These are phyloP conservation scores for Atlantisia rogersi DNA, from an alignment of 2,113 vertebrate genomes.

Conservation along the genomic window DNA sequence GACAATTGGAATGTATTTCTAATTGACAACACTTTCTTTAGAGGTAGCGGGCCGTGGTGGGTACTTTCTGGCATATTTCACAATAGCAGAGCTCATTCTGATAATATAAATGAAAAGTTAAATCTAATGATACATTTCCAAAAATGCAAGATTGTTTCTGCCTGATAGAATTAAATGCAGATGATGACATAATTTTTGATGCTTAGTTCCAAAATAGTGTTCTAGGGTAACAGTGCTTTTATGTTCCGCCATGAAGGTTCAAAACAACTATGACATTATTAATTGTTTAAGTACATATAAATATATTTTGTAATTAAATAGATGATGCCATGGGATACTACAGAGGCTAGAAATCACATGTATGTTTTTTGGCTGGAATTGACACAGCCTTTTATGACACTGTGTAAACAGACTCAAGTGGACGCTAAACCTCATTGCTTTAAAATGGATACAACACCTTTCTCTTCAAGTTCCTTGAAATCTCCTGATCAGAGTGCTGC, in stretches of 20 bases:
- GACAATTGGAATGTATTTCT: conserved; percentile 65
- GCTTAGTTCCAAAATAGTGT: not conserved
- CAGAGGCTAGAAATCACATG: not conserved
- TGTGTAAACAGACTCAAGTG: not conserved
- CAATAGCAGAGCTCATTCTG: conserved; percentile 28
- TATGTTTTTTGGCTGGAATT: not conserved
- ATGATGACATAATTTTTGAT: not conserved
- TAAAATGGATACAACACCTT: not conserved
- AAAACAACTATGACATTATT: not conserved
- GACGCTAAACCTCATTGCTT: not conserved
- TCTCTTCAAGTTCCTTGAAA: not conserved
- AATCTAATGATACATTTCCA: not conserved
- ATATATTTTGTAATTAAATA: not conserved
- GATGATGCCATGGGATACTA: not conserved
- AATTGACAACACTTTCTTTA: conserved; percentile 49
- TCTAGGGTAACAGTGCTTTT: not conserved
- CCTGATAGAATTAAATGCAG: not conserved
- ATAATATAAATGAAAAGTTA: conserved; percentile 18
- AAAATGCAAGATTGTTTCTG: not conserved
- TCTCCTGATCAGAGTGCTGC: not conserved
- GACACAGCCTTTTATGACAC: not conserved
- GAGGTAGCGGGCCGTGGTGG: conserved; percentile 24
- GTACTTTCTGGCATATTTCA: conserved; percentile 48
- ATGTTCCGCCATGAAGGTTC: not conserved
- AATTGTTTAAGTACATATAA: not conserved